These are phyloP conservation scores for Philereme vetulata DNA, from an alignment of 2,888 invertebrate genomes.

Conservation along the genomic window DNA sequence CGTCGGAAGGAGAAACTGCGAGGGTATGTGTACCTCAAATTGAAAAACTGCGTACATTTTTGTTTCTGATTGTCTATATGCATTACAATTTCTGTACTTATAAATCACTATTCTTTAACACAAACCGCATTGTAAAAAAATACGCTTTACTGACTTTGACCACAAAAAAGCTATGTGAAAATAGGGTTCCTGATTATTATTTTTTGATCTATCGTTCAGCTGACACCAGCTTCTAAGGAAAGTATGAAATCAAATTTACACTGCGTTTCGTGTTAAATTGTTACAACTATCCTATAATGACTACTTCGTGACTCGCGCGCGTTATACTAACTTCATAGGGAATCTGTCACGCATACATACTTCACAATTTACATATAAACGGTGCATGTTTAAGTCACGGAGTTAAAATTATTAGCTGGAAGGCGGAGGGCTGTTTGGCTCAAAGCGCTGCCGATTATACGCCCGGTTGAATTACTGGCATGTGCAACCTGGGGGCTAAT, in stretches of 20 bases:
- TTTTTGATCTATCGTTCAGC: too few relatives aligned
- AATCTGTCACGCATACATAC: slow-evolving; percentile 33
- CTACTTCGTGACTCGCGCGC: slow-evolving; percentile 56
- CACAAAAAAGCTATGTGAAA: too few relatives aligned
- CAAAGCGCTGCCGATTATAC: neutral
- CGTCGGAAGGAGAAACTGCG: slow-evolving; percentile 20
- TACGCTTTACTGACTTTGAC: too few relatives aligned
- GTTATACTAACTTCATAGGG: slow-evolving; percentile 34
- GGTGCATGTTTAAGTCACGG: slow-evolving; percentile 24
- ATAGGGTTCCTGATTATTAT: too few relatives aligned
- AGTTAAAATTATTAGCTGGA: slow-evolving; percentile 11
- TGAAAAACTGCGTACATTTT: slow-evolving; percentile 31
- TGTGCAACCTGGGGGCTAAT: too few relatives aligned
- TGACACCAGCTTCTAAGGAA: neutral
- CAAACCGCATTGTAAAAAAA: slow-evolving; percentile 13
- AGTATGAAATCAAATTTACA: neutral
- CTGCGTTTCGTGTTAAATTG: slow-evolving; percentile 21
- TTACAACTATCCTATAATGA: slow-evolving; percentile 54
- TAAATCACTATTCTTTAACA: slow-evolving; percentile 22
- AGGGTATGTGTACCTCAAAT: slow-evolving; percentile 3
- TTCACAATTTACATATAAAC: slow-evolving; percentile 23
- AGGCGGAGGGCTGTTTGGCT: neutral
- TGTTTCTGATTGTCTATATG: slow-evolving; percentile 20
- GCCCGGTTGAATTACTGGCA: too few relatives aligned
- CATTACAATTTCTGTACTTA: slow-evolving; percentile 28